Conservation (phyloP, 2,113 vertebrate genomes). For the Oreotrochilus melanogaster region DNA sequence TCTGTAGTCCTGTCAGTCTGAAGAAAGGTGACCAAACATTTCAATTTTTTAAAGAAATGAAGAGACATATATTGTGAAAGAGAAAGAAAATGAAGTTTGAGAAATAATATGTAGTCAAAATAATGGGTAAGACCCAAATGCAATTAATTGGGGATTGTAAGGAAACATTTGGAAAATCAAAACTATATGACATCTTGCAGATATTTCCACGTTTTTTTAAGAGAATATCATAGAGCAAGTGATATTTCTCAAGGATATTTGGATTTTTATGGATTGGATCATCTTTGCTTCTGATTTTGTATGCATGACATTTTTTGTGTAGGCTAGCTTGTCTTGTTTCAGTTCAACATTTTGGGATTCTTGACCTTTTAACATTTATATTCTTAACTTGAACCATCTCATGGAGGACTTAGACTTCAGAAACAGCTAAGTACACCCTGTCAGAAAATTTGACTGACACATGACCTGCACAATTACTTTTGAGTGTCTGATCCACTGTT, state of each 20-base stretch:
- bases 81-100: conserved; percentile 36
- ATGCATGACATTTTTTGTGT: neutral
- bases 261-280: neutral
- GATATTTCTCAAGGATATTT: neutral
- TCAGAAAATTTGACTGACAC: neutral
- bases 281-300: neutral
- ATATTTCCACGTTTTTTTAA: neutral
- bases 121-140: neutral
- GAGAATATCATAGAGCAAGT: neutral
- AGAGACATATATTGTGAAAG: neutral
- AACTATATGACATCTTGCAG: neutral
- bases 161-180: neutral
- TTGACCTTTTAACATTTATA: neutral
- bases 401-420: neutral
- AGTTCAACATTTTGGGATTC: neutral
- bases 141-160: neutral
- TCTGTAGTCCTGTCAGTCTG: conserved; percentile 24
- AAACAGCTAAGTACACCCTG: neutral
- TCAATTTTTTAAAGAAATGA: conserved; percentile 23
- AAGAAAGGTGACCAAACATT: neutral
- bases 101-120: conserved; percentile 13
- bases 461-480: neutral
- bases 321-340: neutral
- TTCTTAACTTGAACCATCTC: neutral
- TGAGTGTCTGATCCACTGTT: neutral